Conservation (phyloP, 2,797 vertebrate species). For the Enteromius argenteus region DNA sequence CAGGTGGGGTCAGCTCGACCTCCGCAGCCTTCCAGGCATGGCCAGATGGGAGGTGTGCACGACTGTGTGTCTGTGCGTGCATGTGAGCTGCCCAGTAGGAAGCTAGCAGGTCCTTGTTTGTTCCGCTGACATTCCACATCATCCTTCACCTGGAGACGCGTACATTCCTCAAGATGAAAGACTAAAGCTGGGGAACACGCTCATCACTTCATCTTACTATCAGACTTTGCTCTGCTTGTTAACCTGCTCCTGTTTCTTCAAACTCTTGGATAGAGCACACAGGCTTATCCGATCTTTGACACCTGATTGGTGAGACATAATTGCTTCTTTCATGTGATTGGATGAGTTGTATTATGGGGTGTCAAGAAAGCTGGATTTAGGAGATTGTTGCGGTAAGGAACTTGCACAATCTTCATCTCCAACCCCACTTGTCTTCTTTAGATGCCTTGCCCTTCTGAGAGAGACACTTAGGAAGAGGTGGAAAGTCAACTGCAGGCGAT, state of each 20-base stretch:
- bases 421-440: background rate
- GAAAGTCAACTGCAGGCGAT: constrained; percentile 32
- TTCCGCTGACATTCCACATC: constrained; percentile 55
- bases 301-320: constrained; percentile 40
- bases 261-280: background rate
- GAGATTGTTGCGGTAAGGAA: background rate
- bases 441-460: background rate
- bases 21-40: constrained; percentile 26
- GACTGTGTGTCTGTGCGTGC: background rate
- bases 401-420: background rate
- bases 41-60: constrained; percentile 53
- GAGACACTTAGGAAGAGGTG: constrained; percentile 27
- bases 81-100: constrained; percentile 41
- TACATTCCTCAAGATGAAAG: constrained; percentile 19
- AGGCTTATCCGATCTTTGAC: constrained; percentile 43
- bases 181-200: constrained; percentile 12
- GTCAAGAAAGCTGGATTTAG: constrained; percentile 32
- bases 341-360: constrained; percentile 8
- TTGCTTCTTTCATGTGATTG: constrained; percentile 31
- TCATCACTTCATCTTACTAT: constrained; percentile 20
- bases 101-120: constrained; percentile 39
- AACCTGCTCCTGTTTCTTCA: constrained; percentile 14
- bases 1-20: constrained; percentile 35
- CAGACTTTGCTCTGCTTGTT: constrained; percentile 15
- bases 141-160: constrained; percentile 19